Evolutionary conservation across 2,113 vertebrate genomes (phyloP).

Genomic region (Phycodurus eques): DNA sequence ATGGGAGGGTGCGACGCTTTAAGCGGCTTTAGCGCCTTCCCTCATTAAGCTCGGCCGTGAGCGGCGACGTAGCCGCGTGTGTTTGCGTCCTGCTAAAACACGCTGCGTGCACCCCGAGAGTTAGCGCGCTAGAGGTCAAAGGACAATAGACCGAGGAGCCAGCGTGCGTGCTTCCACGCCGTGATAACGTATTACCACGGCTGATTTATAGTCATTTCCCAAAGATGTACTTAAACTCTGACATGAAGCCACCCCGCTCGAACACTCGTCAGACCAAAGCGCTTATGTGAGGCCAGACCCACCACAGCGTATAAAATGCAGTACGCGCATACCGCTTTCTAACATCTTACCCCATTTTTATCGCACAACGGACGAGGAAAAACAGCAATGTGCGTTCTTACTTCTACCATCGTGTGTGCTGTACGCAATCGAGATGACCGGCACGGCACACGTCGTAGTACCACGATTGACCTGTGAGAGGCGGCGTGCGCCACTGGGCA

Average conservation of each 20-base stretch:
- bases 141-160: conserved; percentile 24
- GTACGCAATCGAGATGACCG: no score
- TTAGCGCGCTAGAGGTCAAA: conserved; percentile 62
- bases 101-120: conserved; percentile 17
- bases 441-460: no score
- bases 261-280: background rate
- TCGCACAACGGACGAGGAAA: no score
- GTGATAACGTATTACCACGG: background rate
- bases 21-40: conserved; percentile 13
- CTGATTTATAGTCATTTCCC: conserved; percentile 7
- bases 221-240: conserved; percentile 9
- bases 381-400: no score
- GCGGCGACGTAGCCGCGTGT: conserved; percentile 10
- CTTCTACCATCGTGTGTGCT: no score
- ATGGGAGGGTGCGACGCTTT: background rate
- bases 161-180: conserved; percentile 8
- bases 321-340: background rate
- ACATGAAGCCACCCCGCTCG: background rate
- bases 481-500: no score
- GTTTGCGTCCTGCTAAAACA: conserved; percentile 9
- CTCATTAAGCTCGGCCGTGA: conserved; percentile 17
- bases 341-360: no score
- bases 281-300: background rate
- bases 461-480: no score
- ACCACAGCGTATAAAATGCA: background rate